Percentiles rank a stretch among this genome's conserved stretches.
phyloP scores from a whole-genome alignment of 2,797 vertebrate species.

The Etheostoma perlongum region DNA sequence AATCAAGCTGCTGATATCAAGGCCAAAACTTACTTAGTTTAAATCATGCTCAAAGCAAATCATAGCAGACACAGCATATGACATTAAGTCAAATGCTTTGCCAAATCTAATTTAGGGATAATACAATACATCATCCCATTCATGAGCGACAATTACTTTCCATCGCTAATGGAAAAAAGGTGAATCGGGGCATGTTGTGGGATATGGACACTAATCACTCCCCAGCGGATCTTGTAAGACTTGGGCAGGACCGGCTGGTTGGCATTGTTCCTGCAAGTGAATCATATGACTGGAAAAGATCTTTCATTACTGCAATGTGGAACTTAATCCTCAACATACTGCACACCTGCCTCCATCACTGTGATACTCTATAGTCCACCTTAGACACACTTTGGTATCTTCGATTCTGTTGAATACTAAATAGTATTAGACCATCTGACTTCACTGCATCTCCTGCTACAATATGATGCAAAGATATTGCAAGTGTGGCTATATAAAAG shows the following conservation, averaged over 20 bases:
- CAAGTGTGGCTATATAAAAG: conserved; percentile 28
- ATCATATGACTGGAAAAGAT: conserved; percentile 52
- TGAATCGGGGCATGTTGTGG: conserved; percentile 17
- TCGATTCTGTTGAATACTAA: background rate
- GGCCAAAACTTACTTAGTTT: background rate
- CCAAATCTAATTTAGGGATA: conserved; percentile 57
- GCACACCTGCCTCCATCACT: conserved; percentile 24
- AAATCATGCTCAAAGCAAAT: background rate
- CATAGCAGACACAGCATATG: conserved; percentile 7
- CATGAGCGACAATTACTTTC: conserved; percentile 52
- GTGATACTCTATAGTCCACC: conserved; percentile 10
- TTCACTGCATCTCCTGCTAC: background rate
- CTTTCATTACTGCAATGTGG: conserved; percentile 34
- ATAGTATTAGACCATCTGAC: background rate
- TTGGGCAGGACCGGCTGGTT: conserved; percentile 9
- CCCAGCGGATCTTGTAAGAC: conserved; percentile 15
- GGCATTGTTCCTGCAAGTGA: conserved; percentile 34
- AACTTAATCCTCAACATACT: conserved; percentile 46
- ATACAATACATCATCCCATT: conserved; percentile 55
- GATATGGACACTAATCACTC: conserved; percentile 32
- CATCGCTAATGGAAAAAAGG: conserved; percentile 25
- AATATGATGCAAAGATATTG: conserved; percentile 31
- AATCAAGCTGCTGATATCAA: conserved; percentile 43
- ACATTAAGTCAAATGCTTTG: conserved; percentile 49
- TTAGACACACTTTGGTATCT: conserved; percentile 4